Percentiles rank a stretch among this genome's conserved stretches.
phyloP scores from a whole-genome alignment of 1,140 invertebrate species.

The Oedothorax gibbosus region DNA sequence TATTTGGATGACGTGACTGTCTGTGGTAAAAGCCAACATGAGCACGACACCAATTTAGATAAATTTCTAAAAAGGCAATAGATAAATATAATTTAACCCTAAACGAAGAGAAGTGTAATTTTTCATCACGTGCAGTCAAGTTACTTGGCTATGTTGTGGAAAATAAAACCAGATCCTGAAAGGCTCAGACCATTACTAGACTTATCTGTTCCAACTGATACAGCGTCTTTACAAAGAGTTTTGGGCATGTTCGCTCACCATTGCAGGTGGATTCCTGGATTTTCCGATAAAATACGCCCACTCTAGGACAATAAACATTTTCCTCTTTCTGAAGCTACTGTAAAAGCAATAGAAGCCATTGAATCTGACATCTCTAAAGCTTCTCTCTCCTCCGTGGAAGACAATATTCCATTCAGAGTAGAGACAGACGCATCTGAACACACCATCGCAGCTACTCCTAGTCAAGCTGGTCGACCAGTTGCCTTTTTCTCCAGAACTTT shows the following conservation, averaged over 20 bases:
- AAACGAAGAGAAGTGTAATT: constrained; percentile 25
- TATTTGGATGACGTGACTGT: constrained; percentile 63
- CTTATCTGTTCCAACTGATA: constrained; percentile 40
- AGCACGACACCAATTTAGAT: constrained; percentile 45
- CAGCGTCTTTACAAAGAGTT: constrained; percentile 11
- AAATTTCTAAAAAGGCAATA: background rate
- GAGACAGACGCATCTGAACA: constrained; percentile 49
- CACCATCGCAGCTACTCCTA: constrained; percentile 56
- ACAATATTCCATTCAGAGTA: constrained; percentile 25
- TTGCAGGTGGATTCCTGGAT: background rate
- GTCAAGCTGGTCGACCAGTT: constrained; percentile 41
- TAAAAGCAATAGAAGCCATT: constrained; percentile 50
- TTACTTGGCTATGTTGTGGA: constrained; percentile 44
- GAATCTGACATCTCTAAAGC: constrained; percentile 49
- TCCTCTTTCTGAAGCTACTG: constrained; percentile 58
- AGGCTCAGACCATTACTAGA: constrained; percentile 32
- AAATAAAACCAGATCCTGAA: constrained; percentile 48
- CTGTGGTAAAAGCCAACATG: constrained; percentile 36
- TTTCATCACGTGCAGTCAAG: constrained; percentile 27
- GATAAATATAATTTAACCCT: constrained; percentile 20
- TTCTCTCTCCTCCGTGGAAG: background rate
- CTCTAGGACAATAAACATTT: background rate
- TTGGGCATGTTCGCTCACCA: constrained; percentile 39
- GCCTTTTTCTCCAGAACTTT: constrained; percentile 61
- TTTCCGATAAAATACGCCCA: constrained; percentile 16